Percentiles rank a stretch among this genome's conserved stretches.
phyloP scores from a whole-genome alignment of 2,113 vertebrate genomes.

The Ursus arctos region DNA sequence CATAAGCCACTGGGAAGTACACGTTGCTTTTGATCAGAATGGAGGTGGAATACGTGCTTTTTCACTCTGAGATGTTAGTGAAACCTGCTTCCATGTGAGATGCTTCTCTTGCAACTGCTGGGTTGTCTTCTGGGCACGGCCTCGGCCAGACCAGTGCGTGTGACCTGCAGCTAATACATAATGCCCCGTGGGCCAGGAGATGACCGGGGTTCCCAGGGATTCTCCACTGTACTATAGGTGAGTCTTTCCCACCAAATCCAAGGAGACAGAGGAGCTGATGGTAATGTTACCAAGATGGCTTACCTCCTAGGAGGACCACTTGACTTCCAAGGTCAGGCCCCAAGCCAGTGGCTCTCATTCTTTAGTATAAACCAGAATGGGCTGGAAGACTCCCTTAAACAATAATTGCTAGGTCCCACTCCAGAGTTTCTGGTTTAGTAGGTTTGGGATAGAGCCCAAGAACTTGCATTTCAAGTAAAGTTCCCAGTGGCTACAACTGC shows the following conservation, averaged over 20 bases:
- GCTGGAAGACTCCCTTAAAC: background rate
- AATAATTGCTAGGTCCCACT: background rate
- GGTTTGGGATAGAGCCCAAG: background rate
- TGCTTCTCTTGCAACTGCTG: background rate
- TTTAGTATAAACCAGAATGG: background rate
- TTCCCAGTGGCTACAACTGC: background rate
- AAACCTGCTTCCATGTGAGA: background rate
- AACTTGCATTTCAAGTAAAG: background rate
- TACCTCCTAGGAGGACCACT: background rate
- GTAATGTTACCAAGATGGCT: background rate
- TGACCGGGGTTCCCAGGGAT: background rate
- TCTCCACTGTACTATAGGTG: background rate
- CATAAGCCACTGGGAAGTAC: background rate
- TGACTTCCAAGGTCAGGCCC: background rate
- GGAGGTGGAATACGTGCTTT: background rate
- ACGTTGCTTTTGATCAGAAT: background rate
- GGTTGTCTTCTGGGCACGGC: background rate
- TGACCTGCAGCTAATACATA: background rate
- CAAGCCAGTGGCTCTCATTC: background rate
- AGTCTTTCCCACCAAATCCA: background rate
- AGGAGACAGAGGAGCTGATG: background rate
- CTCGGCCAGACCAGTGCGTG: fast-evolving
- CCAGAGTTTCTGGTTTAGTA: background rate
- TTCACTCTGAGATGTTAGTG: background rate
- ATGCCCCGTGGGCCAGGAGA: background rate